Conservation (phyloP, 2,888 invertebrate genomes). For the Diadromus collaris region DNA sequence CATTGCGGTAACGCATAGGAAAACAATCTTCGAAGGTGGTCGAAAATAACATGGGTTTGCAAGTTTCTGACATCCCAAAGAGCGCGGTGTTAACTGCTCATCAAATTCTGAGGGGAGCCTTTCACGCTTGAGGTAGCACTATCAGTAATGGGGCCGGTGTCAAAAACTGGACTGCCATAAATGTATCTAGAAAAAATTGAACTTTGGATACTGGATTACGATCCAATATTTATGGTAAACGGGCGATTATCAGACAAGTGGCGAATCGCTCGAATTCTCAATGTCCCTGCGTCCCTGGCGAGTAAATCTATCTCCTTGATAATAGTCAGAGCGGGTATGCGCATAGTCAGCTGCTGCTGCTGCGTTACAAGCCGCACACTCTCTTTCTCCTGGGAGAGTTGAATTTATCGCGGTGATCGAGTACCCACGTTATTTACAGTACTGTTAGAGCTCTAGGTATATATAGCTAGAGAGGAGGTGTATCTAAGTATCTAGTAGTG, state of each 20-base stretch:
- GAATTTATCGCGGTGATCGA: slow-evolving; percentile 36
- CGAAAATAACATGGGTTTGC: not conserved
- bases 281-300: not conserved
- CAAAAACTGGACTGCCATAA: not conserved
- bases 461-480: slow-evolving; percentile 10
- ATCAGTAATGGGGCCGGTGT: not conserved
- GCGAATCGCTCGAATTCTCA: slow-evolving; percentile 14
- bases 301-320: slow-evolving; percentile 19
- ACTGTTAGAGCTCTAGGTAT: slow-evolving; percentile 11
- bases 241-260: not conserved
- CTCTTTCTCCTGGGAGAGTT: slow-evolving; percentile 22
- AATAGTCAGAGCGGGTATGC: slow-evolving; percentile 18
- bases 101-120: not conserved
- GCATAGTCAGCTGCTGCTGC: slow-evolving; percentile 17
- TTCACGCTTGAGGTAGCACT: not conserved
- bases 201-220: not conserved
- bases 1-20: not conserved
- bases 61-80: not conserved
- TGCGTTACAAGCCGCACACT: slow-evolving; percentile 18
- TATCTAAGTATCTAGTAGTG: slow-evolving; percentile 18
- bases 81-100: not conserved
- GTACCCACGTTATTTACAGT: slow-evolving; percentile 39
- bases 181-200: not conserved
- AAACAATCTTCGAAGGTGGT: not conserved
- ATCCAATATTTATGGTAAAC: not conserved